Evolutionary conservation across 2,888 invertebrate genomes (phyloP), one percentile per base, ranked within the genome.

Genomic region (Idaea dimidiata): DNA sequence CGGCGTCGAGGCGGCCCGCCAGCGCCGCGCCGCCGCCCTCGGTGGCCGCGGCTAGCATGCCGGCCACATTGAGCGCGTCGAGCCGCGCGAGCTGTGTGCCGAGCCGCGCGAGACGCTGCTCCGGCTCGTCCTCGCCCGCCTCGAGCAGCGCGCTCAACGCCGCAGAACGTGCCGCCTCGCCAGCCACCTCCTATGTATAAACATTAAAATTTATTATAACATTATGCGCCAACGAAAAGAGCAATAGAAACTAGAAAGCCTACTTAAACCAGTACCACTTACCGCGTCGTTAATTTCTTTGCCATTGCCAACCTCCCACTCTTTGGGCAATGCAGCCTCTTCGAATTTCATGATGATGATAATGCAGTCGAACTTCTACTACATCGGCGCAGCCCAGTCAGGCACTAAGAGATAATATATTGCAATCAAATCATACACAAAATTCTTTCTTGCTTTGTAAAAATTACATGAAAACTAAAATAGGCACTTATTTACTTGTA

Each of bases 91-190:
- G 95, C 69, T 86, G 86, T 62, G 88, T 86, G 73, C 87, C 90
- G 54, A 89, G 84, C 64, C 97, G 94, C 33, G 97, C 97, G 61
- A 95, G 95, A 78, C 95, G 95, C 17, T 93, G 93, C 87, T 95
- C 95, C 10, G 97, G 97, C 62, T 96, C 96, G 65, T 98, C 97
- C n/a, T 97, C 97, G 84, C 65, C 97, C 71, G 96, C 95, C 14
- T 95, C 94, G 91, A 99, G 96, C 69, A 99, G 93, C 73, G 95
- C 95, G 10, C 85, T 83, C 17, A 88, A 79, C 64, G 89, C 89
- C 60, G 83, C 99, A 24, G 94, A 93, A 74, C 98, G 97, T 83
- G 99, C 98, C 78, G 96, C 76, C 24, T 96, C 96, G 56, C 97
- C 94, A 2, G 97, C 97, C 79, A 96, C 96, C 79, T 94, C 91